Conservation (phyloP, 2,797 vertebrate genomes). For the Psittacula derbiana region DNA sequence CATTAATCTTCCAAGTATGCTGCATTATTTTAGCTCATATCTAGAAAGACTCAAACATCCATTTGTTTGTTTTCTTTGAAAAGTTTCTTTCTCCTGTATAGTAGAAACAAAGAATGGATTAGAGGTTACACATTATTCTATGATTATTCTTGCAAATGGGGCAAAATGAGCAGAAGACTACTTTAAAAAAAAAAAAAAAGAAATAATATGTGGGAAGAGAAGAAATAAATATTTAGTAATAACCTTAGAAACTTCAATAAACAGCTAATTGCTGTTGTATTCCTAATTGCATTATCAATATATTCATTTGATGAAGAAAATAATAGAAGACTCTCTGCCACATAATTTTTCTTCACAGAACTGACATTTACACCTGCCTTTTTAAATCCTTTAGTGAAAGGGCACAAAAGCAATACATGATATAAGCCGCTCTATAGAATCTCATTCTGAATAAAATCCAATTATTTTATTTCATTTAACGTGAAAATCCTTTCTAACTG, state of each 20-base stretch:
- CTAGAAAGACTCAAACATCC: background rate
- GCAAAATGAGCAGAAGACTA: background rate
- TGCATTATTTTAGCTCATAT: background rate
- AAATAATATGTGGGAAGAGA: background rate
- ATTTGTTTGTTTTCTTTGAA: background rate
- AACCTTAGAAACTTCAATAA: background rate
- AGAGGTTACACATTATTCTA: background rate
- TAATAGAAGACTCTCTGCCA: background rate
- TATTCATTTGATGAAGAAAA: background rate
- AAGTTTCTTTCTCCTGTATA: background rate
- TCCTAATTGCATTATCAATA: background rate
- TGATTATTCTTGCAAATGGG: background rate
- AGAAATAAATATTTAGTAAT: background rate
- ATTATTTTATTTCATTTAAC: background rate
- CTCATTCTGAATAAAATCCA: conserved; percentile 13
- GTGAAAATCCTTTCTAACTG: conserved; percentile 14
- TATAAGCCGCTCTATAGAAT: background rate
- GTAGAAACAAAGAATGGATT: background rate
- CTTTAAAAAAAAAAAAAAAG: background rate
- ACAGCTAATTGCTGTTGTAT: background rate
- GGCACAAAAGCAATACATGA: background rate
- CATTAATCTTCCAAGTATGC: background rate
- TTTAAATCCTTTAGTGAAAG: background rate
- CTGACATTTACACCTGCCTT: background rate
- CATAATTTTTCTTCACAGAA: background rate